phyloP scores from a whole-genome alignment of 2,797 vertebrate species.

The Tokudaia muenninki region DNA sequence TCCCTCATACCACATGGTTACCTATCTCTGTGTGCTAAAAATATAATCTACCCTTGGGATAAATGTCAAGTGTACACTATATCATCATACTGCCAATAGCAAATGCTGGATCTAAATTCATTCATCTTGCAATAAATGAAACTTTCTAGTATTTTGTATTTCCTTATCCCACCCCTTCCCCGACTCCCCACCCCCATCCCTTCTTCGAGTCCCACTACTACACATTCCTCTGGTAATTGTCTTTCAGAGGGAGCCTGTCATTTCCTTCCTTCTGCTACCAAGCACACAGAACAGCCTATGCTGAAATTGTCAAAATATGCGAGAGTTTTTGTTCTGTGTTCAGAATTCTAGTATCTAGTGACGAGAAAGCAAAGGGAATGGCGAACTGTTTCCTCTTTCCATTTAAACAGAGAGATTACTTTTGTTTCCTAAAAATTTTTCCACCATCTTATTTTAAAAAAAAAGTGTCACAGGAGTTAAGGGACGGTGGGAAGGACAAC shows the following conservation, averaged over 20 bases:
- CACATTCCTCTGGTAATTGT: not conserved
- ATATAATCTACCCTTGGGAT: not conserved
- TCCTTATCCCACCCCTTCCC: not conserved
- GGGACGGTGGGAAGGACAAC: not conserved
- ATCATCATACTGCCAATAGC: not conserved
- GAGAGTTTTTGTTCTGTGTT: slow-evolving; percentile 41
- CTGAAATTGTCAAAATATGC: not conserved
- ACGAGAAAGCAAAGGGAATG: not conserved
- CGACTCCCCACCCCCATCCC: not conserved
- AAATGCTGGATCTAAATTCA: not conserved
- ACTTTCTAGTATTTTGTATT: not conserved
- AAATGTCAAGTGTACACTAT: not conserved
- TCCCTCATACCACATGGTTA: not conserved
- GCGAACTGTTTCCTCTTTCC: slow-evolving; percentile 7
- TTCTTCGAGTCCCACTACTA: not conserved
- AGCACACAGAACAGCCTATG: not conserved
- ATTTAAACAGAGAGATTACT: slow-evolving; percentile 59
- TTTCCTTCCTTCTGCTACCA: not conserved
- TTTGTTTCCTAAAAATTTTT: slow-evolving; percentile 69
- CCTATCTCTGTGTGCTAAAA: not conserved
- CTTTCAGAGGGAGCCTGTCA: not conserved
- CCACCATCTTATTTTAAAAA: slow-evolving; percentile 77
- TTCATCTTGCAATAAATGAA: not conserved
- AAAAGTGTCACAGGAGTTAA: slow-evolving; percentile 62
- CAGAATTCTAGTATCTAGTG: slow-evolving; percentile 46